Base-by-base conservation (phyloP, 2,888 invertebrate species). In the Eudemis profundana region DNA sequence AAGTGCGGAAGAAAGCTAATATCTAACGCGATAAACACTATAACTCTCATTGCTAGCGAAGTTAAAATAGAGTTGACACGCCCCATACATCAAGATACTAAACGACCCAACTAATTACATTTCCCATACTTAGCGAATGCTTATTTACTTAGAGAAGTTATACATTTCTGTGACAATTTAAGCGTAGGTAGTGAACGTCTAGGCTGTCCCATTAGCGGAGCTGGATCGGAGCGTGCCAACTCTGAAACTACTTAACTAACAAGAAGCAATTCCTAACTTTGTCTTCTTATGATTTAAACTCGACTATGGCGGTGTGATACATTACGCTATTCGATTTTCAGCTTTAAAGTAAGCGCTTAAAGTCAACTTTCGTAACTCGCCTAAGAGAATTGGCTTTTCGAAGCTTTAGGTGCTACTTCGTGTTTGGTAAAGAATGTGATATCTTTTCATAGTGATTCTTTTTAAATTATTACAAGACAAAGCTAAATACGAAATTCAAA, bases 131-230 rank as follows among this genome's bases (percentile, higher is more conserved):
- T 46, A 38, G 50, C 50, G 33, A 57, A 62, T 46, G 38, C 65
- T 65, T 65, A 65, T 65, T 65, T 60, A 53, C 53, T 60, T 53
- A 65, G 53, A 5, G 38, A 53, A 65, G 53, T 65, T 60, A 46
- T 51, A 46, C 23, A 64, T 51, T 64, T 36, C 42, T 51, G 50
- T 46, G 65, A 65, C 59, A 65, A 53, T 53, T 59, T 65, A 53
- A 65, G 53, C 51, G 57, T 4, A 23, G 47, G 33, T n/a, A n/a
- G 44, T 27, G 44, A 38, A 38, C 51, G 59, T 51, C 65, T 65
- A 60, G 46, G 33, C 46, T 53, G 46, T 23, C 36, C 60, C 65
- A 64, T 64, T 64, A 64, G 59, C 50, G 7, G 38, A 60, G 36
- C 50, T 63, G 29, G 44, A 46, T 59, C 29, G 46, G 46, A 44